phyloP scores from a whole-genome alignment of 2,113 vertebrate genomes.

The Pyxicephalus adspersus region DNA sequence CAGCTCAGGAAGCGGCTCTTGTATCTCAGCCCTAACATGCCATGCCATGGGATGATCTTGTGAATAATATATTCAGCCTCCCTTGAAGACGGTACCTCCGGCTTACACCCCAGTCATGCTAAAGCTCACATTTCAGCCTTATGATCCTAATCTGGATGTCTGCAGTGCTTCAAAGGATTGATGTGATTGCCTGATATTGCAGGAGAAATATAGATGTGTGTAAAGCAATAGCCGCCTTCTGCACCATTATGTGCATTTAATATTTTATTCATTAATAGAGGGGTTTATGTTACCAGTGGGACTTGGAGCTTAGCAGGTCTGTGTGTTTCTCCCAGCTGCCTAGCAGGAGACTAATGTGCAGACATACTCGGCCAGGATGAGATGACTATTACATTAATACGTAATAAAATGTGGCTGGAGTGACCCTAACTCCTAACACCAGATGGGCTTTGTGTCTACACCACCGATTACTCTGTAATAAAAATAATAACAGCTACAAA shows the following conservation, averaged over 20 bases:
- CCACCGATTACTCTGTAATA: background rate
- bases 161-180: conserved; percentile 41
- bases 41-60: background rate
- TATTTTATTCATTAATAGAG: conserved; percentile 49
- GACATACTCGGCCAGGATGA: background rate
- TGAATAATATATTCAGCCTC: conserved; percentile 33
- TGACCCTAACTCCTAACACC: conserved; percentile 4
- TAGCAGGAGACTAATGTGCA: conserved; percentile 25
- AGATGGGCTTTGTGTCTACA: background rate
- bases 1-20: conserved; percentile 11
- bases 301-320: conserved; percentile 14
- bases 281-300: conserved; percentile 45
- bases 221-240: conserved; percentile 26
- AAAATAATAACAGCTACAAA: background rate
- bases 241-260: conserved; percentile 44
- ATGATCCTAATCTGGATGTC: conserved; percentile 36
- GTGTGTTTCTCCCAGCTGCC: background rate
- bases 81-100: conserved; percentile 5
- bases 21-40: conserved; percentile 3
- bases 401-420: conserved; percentile 7
- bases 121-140: conserved; percentile 16
- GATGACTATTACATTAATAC: conserved; percentile 10
- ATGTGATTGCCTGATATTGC: conserved; percentile 26
- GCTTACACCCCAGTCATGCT: background rate
- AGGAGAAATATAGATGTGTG: conserved; percentile 17